Base-by-base conservation (phyloP, 1,140 invertebrate species). In the Cepaea nemoralis region DNA sequence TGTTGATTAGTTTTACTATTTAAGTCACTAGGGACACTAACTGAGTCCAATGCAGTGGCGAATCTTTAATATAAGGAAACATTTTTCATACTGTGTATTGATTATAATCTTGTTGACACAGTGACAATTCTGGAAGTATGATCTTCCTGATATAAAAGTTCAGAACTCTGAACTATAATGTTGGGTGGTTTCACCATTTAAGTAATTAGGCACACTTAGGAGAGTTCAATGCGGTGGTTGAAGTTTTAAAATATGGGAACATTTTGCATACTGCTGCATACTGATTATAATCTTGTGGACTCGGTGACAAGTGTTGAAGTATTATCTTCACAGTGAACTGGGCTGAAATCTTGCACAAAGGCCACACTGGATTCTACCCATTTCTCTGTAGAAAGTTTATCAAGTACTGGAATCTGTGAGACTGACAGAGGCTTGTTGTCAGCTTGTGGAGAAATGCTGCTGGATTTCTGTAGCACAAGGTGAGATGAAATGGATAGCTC, bases 331-430 rank as follows among this genome's bases (percentile, higher is more conserved):
- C 19, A 69, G n/a, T 69, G 31, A 39, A 69, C 12, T 12, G 71
- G 42, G 39, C 37, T 42, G 31, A 74, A 42, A 31, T 74, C 39
- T 8, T 42, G 40, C 1, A n/a, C 40, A 42, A 74, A 74, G 31
- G 39, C 39, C 35, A 74, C 27, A n/a, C 71, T 42, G 5, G 71
- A 42, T 48, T 76, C 74, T 3, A 76, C 45, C 74, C 74, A 76
- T 37, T 76, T 76, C 35, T 76, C 74, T 33, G 74, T 76, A 16
- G 48, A 76, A 35, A 27, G 35, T n/a, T 76, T 50, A 40, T 76
- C 74, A 8, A 8, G 10, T 19, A 16, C 19, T 2, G 45, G 45
- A 31, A 73, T 42, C 10, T 27, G n/a, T 22, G 70, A 40, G 1
- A 69, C 35, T 27, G 66, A 69, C n/a, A 69, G 10, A 31, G 66